Percentiles rank a stretch among this genome's conserved stretches.
These are phyloP conservation scores for Drosophila longiperda DNA, from an alignment of 2,888 invertebrate species.

Conservation along the genomic window DNA sequence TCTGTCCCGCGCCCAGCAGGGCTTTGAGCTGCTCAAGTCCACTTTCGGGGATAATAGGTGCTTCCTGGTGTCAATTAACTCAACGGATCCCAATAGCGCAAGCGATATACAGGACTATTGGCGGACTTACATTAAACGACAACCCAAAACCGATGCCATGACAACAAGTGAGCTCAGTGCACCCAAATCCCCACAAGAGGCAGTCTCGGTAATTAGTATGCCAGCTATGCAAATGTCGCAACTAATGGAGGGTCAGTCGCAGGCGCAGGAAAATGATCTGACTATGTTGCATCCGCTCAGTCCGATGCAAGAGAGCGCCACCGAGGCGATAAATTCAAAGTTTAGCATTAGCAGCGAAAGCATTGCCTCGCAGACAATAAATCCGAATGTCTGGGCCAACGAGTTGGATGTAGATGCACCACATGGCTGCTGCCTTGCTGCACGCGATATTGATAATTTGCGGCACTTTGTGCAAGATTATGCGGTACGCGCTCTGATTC, in stretches of 20 bases:
- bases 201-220: constrained; percentile 84
- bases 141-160: constrained; percentile 85
- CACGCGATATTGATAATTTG: constrained; percentile 93
- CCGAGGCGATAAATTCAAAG: constrained; percentile 86
- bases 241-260: constrained; percentile 56
- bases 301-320: constrained; percentile 88
- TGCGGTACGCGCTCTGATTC: constrained; percentile 93
- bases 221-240: constrained; percentile 82
- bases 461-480: constrained; percentile 95
- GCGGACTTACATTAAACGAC: constrained; percentile 90
- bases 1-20: constrained; percentile 91
- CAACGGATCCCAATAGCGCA: constrained; percentile 87
- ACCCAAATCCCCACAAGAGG: constrained; percentile 87
- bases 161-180: constrained; percentile 86
- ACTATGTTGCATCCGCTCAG: constrained; percentile 90
- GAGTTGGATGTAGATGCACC: constrained; percentile 86
- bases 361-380: constrained; percentile 85
- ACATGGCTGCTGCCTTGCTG: constrained; percentile 91
- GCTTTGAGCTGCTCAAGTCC: constrained; percentile 93
- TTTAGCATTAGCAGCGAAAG: constrained; percentile 87
- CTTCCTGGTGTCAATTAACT: constrained; percentile 96
- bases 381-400: constrained; percentile 87
- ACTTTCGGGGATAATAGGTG: constrained; percentile 95
- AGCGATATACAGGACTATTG: constrained; percentile 92
- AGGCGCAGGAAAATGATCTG: constrained; percentile 74